Evolutionary conservation across 2,888 invertebrate species (phyloP).

Genomic region (Rotaria magnacalcarata): DNA sequence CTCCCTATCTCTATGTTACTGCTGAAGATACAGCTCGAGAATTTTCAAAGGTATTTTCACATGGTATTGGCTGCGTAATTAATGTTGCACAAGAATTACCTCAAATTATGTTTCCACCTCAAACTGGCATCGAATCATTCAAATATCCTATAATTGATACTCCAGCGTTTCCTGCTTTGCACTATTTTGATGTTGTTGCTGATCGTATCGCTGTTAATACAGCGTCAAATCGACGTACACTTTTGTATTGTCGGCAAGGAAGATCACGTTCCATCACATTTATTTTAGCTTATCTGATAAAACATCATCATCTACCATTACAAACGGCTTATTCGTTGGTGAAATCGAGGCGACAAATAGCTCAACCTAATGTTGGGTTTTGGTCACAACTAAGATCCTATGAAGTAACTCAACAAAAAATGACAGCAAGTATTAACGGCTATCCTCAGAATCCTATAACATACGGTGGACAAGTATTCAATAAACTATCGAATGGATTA

Average conservation of each 20-base stretch:
- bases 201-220: not conserved
- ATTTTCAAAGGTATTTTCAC: not conserved
- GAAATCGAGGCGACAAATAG: not conserved
- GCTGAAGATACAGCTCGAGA: not conserved
- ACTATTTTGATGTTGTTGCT: constrained; percentile 26
- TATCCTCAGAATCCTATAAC: too few species aligned
- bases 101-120: not conserved
- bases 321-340: not conserved
- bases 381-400: constrained; percentile 32
- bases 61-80: not conserved
- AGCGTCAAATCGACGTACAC: not conserved
- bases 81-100: constrained; percentile 6
- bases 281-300: constrained; percentile 39
- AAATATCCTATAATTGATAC: not conserved
- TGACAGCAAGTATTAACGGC: not conserved
- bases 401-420: not conserved
- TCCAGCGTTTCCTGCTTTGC: not conserved
- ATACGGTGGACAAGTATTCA: not conserved
- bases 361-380: constrained; percentile 37
- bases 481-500: not conserved
- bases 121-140: not conserved
- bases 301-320: constrained; percentile 22
- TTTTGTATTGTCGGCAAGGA: not conserved
- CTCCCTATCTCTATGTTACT: not conserved
- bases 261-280: constrained; percentile 32